Evolutionary conservation across 2,113 vertebrate species (phyloP).

Genomic region (Cervus canadensis): DNA sequence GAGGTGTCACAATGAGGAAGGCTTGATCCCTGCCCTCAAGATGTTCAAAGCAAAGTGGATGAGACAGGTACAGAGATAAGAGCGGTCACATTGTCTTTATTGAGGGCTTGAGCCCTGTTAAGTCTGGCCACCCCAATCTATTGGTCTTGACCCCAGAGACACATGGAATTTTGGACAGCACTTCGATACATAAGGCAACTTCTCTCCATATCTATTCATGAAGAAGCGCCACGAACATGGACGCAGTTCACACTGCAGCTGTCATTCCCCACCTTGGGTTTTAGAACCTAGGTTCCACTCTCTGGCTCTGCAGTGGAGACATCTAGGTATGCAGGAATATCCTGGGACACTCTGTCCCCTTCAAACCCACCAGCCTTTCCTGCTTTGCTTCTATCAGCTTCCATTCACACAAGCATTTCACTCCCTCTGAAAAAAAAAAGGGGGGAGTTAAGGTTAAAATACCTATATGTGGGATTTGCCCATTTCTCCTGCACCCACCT

Average conservation of each 20-base stretch:
- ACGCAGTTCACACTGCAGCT: not conserved
- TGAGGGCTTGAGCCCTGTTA: not conserved
- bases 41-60: not conserved
- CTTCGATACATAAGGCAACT: not conserved
- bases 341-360: not conserved
- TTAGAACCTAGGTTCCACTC: not conserved
- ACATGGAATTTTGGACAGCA: not conserved
- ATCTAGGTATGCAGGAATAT: not conserved
- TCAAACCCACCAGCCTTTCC: not conserved
- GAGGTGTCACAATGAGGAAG: not conserved
- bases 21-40: not conserved
- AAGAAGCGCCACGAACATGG: not conserved
- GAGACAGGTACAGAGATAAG: not conserved
- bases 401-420: not conserved
- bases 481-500: not conserved
- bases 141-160: not conserved
- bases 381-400: not conserved
- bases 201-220: not conserved
- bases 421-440: not conserved
- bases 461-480: not conserved
- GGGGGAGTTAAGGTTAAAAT: not conserved
- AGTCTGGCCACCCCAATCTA: not conserved
- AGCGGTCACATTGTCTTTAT: not conserved
- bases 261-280: not conserved
- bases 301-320: not conserved